Evolutionary conservation across 2,888 invertebrate species (phyloP), one percentile per base, ranked within the genome.

Genomic region (Pristionchus entomophagus): DNA sequence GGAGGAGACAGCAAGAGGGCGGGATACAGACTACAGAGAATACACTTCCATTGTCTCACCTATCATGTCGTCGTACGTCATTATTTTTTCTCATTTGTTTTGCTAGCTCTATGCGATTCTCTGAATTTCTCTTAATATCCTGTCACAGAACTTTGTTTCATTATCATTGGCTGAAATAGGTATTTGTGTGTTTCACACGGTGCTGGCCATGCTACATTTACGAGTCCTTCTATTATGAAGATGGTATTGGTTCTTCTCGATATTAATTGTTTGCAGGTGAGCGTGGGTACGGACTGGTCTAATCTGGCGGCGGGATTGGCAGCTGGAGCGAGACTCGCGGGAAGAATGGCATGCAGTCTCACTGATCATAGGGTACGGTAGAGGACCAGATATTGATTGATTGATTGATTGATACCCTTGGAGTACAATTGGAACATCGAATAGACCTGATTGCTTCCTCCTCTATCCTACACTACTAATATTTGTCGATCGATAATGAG

Each of bases 11-110:
- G 88, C 17, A 88, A 84, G 87, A 91, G 87, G 91, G 93, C 51
- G 80, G 91, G 88, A 59, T 91, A 91, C 84, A 91, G 94, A 77
- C 92, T 95, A 45, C 94, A 94, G 29, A 89, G 95, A 65, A 93
- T 95, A 51, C 95, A 95, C 89, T 94, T 95, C 88, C 94, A 94
- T 88, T 94, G 94, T n/a, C 91, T 94, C 29, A 94, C 94, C 4
- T 95, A 93, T 89, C 95, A 95, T 89, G 93, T 95, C 35, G 92
- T 94, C 86, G 94, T 93, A 22, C 89, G 86, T 84, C n/a, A 12
- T 14, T n/a, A n/a, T n/a, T n/a, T n/a, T 45, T 45, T 4, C n/a
- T 56, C 56, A n/a, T 73, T 26, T 19, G 59, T 59, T 59, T 26
- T n/a, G 1, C 26, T n/a, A n/a, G n/a, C n/a, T n/a, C n/a, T n/a